Conservation (phyloP, 2,797 vertebrate species). For the Sorex maritimensis region DNA sequence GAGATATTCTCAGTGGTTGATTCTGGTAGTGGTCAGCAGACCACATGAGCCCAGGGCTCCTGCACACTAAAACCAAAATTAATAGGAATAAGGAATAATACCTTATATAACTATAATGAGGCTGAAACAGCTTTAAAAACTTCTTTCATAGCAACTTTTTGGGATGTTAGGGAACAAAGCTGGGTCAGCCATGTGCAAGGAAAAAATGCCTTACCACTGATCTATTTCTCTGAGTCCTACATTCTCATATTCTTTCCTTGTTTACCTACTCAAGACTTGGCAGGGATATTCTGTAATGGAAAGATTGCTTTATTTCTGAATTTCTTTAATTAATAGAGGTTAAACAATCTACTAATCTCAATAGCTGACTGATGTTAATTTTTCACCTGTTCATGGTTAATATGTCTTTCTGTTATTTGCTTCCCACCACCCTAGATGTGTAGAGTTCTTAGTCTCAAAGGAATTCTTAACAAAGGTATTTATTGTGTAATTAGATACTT, state of each 20-base stretch:
- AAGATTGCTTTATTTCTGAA: slow-evolving; percentile 21
- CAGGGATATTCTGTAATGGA: neutral
- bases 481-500: neutral
- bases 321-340: too few species aligned
- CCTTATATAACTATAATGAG: neutral
- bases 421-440: neutral
- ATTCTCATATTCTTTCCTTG: slow-evolving; percentile 1
- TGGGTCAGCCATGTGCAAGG: too few species aligned
- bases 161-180: too few species aligned
- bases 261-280: neutral
- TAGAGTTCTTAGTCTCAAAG: slow-evolving; percentile 18
- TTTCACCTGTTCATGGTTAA: slow-evolving; percentile 35
- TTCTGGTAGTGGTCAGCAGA: too few species aligned
- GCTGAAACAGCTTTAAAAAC: neutral
- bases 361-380: slow-evolving; percentile 36
- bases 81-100: neutral
- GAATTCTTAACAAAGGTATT: neutral
- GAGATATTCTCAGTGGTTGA: too few species aligned
- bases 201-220: neutral
- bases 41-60: too few species aligned
- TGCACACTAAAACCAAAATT: too few species aligned
- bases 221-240: neutral
- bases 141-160: neutral
- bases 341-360: too few species aligned
- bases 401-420: slow-evolving; percentile 19